Evolutionary conservation across 1,140 invertebrate genomes (phyloP), one percentile per base, ranked within the genome.

Genomic region (Tribolium castaneum): DNA sequence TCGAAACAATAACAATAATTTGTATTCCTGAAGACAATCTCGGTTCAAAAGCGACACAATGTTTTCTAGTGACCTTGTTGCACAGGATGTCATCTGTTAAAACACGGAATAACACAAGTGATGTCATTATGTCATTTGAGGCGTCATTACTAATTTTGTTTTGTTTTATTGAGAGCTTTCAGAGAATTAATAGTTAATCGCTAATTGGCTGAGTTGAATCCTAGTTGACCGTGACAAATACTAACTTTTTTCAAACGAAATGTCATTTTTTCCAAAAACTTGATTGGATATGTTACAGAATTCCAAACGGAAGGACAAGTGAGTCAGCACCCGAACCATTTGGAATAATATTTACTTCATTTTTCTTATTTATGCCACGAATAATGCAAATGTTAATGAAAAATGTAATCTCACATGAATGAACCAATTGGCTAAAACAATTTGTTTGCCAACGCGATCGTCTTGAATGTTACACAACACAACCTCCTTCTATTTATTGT

Each of bases 71-170:
- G 54, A 25, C 54, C 54, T 59, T 59, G 54, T 59, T 59, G 54
- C 54, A 59, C 54, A 59, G 54, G 54, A 59, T 59, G 54, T 25
- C 54, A 25, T 59, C 3, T 59, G 6, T 59, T 59, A 25, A 7
- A 59, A 59, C 19, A 59, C 16, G 54, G 19, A 59, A 59, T 59
- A 22, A 59, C 54, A 52, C 19, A n/a, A 59, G 19, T 22, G 54
- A 59, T 59, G 54, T 59, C 54, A 59, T 59, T 59, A 59, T 52
- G 7, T 52, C 16, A 59, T 59, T 25, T 16, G n/a, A 16, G 10
- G 16, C 54, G 19, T 59, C 54, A 59, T 25, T 22, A 59, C 54
- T 59, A 59, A 22, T 59, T 59, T 22, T 59, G 54, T n/a, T 19
- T 25, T 52, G 51, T 52, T 7, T 14, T 13, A 19, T 52, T 52